Percentiles rank a stretch among this genome's conserved stretches.
phyloP scores from a whole-genome alignment of 2,113 vertebrate species.

The Capreolus pygargus region DNA sequence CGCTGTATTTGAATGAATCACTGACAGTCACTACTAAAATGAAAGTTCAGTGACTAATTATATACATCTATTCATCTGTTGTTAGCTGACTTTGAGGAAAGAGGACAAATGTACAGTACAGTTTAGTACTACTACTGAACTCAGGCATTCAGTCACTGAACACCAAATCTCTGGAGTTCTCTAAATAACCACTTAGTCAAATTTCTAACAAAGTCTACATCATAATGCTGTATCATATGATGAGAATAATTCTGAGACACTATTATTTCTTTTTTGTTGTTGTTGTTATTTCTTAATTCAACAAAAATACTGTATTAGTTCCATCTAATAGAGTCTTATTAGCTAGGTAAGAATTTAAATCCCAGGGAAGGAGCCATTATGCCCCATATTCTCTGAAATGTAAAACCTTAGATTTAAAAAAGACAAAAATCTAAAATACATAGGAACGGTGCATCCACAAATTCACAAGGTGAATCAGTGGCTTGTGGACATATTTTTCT shows the following conservation, averaged over 20 bases:
- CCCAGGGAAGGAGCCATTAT: not conserved
- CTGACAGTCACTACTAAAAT: not conserved
- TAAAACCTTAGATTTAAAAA: not conserved
- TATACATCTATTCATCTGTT: not conserved
- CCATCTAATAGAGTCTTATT: not conserved
- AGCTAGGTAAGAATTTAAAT: not conserved
- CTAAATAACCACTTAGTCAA: not conserved
- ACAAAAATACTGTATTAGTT: not conserved
- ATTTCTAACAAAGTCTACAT: not conserved
- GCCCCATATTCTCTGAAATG: not conserved
- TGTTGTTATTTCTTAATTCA: not conserved
- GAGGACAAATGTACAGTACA: not conserved
- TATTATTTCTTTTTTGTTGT: not conserved
- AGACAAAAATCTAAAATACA: conserved; percentile 1
- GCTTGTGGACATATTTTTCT: not conserved
- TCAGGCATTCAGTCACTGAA: not conserved
- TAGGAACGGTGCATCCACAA: not conserved
- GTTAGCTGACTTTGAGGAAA: not conserved
- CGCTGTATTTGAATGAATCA: not conserved
- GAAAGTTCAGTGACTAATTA: not conserved
- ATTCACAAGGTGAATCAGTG: not conserved
- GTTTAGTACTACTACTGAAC: not conserved
- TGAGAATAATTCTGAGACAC: not conserved
- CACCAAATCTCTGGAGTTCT: not conserved
- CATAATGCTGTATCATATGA: not conserved